phyloP scores from a whole-genome alignment of 2,113 vertebrate species.

The Sander vitreus region DNA sequence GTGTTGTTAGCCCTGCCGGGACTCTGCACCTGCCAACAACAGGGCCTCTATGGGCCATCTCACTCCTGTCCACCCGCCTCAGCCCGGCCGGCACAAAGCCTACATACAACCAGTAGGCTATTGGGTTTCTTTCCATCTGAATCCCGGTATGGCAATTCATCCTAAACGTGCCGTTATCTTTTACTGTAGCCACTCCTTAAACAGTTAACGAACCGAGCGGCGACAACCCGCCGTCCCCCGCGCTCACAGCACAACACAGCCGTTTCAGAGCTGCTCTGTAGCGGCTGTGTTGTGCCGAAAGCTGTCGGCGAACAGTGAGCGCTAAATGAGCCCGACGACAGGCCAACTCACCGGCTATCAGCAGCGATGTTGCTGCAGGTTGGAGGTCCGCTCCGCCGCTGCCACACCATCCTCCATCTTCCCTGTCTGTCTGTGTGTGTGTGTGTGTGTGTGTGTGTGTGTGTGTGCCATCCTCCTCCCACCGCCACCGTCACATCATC shows the following conservation, averaged over 20 bases:
- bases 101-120: background rate
- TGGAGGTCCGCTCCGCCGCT: conserved; percentile 57
- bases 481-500: conserved; percentile 27
- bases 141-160: conserved; percentile 6
- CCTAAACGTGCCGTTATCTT: conserved; percentile 9
- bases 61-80: conserved; percentile 13
- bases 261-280: background rate
- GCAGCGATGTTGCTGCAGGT: conserved; percentile 44
- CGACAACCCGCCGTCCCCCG: background rate
- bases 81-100: conserved; percentile 5
- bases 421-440: conserved; percentile 27
- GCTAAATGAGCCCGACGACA: background rate
- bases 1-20: background rate
- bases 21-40: conserved; percentile 51
- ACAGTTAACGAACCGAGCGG: conserved; percentile 18
- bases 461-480: conserved; percentile 13
- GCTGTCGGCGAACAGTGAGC: background rate
- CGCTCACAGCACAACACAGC: background rate
- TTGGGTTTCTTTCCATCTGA: background rate
- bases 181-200: conserved; percentile 40
- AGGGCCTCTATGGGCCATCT: conserved; percentile 42
- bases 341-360: conserved; percentile 69
- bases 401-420: conserved; percentile 80
- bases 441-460: background rate
- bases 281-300: background rate